These are phyloP conservation scores for Philypnodon macrostomus DNA, from an alignment of 2,797 vertebrate genomes.

Conservation along the genomic window DNA sequence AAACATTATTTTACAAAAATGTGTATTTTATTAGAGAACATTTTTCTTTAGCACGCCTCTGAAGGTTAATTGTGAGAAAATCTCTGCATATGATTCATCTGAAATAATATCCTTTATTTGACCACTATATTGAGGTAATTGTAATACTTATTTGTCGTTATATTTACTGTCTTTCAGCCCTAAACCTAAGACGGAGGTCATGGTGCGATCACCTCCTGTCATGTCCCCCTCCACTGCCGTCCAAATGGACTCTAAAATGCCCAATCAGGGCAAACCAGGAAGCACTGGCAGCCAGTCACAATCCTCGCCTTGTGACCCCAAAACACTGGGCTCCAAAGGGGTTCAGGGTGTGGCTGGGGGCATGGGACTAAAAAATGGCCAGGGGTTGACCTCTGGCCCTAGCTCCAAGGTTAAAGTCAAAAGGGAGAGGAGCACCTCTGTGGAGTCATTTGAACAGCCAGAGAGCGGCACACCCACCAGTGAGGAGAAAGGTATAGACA, in stretches of 20 bases:
- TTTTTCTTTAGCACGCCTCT: no score
- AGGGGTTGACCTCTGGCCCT: conserved; percentile 86
- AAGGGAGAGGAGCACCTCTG: conserved; percentile 95
- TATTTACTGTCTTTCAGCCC: conserved; percentile 85
- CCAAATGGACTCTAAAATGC: conserved; percentile 99
- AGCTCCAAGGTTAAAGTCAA: conserved; percentile 97
- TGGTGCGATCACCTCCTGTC: conserved; percentile 98
- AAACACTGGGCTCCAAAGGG: conserved; percentile 88
- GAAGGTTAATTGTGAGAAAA: no score
- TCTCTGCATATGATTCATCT: no score
- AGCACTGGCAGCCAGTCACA: conserved; percentile 95
- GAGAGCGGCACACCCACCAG: conserved; percentile 91
- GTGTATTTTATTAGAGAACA: no score
- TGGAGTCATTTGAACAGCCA: conserved; percentile 96
- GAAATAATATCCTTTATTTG: no score
- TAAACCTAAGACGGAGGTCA: conserved; percentile 99
- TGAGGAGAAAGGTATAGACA: conserved; percentile 87
- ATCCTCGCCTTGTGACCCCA: conserved; percentile 95
- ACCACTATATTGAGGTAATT: no score
- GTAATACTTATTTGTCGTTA: no score
- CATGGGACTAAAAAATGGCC: conserved; percentile 96
- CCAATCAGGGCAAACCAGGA: conserved; percentile 97
- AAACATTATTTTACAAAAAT: no score
- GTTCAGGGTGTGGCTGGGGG: conserved; percentile 88
- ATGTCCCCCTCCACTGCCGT: conserved; percentile 98